phyloP scores from a whole-genome alignment of 1,140 invertebrate genomes.

The Leptopilina clavipes region DNA sequence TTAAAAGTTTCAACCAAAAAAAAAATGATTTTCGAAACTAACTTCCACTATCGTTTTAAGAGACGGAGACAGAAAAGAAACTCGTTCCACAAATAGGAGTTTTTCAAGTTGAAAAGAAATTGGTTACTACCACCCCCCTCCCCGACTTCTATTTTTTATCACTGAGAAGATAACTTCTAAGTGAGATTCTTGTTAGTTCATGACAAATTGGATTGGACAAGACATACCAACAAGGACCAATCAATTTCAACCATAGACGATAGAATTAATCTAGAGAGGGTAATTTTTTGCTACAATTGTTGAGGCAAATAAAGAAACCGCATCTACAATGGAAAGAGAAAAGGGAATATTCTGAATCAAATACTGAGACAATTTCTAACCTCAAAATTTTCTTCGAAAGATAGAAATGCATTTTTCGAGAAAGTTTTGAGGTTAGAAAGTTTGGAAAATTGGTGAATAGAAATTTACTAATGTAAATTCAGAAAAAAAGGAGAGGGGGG shows the following conservation, averaged over 20 bases:
- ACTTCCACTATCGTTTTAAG: not conserved
- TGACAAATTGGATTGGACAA: not conserved
- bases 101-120: not conserved
- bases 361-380: not conserved
- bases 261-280: not conserved
- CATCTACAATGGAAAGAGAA: too few relatives aligned
- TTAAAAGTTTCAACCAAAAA: too few relatives aligned
- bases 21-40: constrained; percentile 6
- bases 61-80: not conserved
- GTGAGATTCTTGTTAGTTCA: not conserved
- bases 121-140: not conserved
- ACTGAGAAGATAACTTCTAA: not conserved
- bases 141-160: not conserved
- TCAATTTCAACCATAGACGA: not conserved
- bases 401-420: too few relatives aligned
- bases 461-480: too few relatives aligned
- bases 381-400: constrained; percentile 12
- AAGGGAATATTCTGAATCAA: not conserved
- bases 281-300: too few relatives aligned
- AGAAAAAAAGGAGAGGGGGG: too few relatives aligned
- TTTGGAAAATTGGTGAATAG: too few relatives aligned
- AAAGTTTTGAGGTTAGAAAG: too few relatives aligned
- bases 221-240: not conserved
- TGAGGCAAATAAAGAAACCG: not conserved
- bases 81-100: too few relatives aligned